Base-by-base conservation (phyloP, 2,113 vertebrate genomes). In the Mobula birostris region DNA sequence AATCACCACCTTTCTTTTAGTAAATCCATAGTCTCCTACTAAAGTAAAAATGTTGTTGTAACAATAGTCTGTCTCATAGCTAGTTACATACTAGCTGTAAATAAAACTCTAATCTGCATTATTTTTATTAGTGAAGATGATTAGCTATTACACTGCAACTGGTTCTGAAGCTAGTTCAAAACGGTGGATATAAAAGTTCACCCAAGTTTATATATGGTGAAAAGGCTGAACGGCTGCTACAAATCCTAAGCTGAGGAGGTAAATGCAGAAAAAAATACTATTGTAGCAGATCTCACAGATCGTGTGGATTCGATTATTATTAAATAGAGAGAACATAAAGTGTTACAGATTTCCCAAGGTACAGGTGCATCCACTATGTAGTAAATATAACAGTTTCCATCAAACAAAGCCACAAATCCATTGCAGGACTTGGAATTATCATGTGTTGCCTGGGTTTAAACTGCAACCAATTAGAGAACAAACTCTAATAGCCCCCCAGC, bases 31-130 rank as follows among this genome's bases (percentile, higher is more conserved):
- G 91, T 96, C 95, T 2, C 83, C 70, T 93, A 93, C 91, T 95
- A 90, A 97, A 97, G 96, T 95, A 97, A 97, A 97, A 97, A 96
- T 95, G 94, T 95, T 96, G 97, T 95, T 96, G 95, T 97, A 97
- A 96, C 96, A 97, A 97, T 96, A 96, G 95, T 96, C 95, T 96
- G 96, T 95, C 96, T 97, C 95, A 95, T 95, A 97, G 96, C 96
- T 95, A 95, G 96, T 95, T 93, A 94, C 96, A 95, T 95, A 96
- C 96, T 96, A 95, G 96, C 97, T 97, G 97, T 95, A 48, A 48
- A 97, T 97, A 97, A 96, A 74, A 94, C 90, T 96, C 96, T 96
- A 96, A 95, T 79, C 19, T 94, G 91, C 74, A 93, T 74, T 93
- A 56, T 88, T 95, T 95, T 95, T 95, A 94, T 94, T 96, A 95